Conservation (phyloP, 2,797 vertebrate genomes). For the Pseudochirops cupreus region DNA sequence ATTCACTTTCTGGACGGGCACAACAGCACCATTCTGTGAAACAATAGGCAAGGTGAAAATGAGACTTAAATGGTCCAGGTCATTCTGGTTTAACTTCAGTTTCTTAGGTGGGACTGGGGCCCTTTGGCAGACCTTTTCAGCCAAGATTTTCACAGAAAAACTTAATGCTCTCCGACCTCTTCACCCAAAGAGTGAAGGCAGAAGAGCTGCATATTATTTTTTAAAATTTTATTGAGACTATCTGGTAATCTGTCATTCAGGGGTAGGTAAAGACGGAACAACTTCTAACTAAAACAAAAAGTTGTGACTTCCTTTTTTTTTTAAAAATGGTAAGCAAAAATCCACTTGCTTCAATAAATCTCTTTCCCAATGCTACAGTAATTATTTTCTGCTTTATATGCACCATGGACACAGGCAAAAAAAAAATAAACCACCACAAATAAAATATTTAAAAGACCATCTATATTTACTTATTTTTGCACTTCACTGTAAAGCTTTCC, state of each 20-base stretch:
- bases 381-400: slow-evolving; percentile 28
- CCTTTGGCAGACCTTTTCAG: background rate
- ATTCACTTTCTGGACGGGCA: background rate
- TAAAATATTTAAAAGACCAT: slow-evolving; percentile 12
- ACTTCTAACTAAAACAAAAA: slow-evolving; percentile 38
- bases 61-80: background rate
- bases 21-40: background rate
- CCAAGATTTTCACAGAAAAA: background rate
- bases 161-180: background rate
- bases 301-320: background rate
- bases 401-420: slow-evolving; percentile 29
- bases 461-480: slow-evolving; percentile 16
- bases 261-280: slow-evolving; percentile 21
- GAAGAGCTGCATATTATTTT: slow-evolving; percentile 15
- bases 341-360: slow-evolving; percentile 35
- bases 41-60: background rate
- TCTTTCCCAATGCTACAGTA: slow-evolving; percentile 29
- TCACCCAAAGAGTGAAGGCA: slow-evolving; percentile 13
- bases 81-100: background rate
- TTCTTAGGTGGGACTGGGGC: background rate
- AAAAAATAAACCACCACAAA: background rate
- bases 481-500: background rate
- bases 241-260: slow-evolving; percentile 49
- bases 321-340: slow-evolving; percentile 25
- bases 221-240: slow-evolving; percentile 42